Evolutionary conservation across 2,113 vertebrate genomes (phyloP).

Genomic region (Nestor notabilis): DNA sequence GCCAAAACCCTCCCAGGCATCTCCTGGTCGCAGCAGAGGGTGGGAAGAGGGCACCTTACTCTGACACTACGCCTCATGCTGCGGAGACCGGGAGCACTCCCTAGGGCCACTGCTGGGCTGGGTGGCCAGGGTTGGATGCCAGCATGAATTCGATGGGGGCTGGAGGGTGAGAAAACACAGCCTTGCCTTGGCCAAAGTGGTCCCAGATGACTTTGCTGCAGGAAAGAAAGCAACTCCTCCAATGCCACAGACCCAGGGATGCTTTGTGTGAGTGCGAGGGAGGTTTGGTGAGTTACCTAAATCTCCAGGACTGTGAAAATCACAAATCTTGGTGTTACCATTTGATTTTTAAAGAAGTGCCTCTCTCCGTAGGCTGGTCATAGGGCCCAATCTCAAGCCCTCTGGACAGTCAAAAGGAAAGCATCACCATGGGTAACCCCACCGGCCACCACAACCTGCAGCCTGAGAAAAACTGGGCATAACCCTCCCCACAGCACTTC

Average conservation of each 20-base stretch:
- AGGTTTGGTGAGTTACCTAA: not conserved
- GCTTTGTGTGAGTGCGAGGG: not conserved
- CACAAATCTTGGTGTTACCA: not conserved
- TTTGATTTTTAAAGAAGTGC: not conserved
- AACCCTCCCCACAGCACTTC: not conserved
- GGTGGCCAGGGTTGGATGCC: not conserved
- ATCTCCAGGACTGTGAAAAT: not conserved
- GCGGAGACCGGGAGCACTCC: not conserved
- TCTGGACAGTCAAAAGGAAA: not conserved
- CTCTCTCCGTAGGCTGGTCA: not conserved
- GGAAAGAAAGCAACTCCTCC: not conserved
- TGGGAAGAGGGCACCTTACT: not conserved
- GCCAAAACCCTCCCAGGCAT: not conserved
- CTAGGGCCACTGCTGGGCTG: not conserved
- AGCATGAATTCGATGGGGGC: not conserved
- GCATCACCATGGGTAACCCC: not conserved
- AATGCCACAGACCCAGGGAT: not conserved
- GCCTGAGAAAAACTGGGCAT: not conserved
- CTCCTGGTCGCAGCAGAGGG: not conserved
- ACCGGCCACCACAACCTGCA: not conserved
- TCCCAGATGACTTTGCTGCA: not conserved
- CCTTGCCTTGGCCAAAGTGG: not conserved
- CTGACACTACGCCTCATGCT: accelerated
- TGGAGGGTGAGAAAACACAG: not conserved
- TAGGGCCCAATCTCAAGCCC: not conserved